Evolutionary conservation across 2,797 vertebrate species (phyloP).

Genomic region (Sparus aurata): DNA sequence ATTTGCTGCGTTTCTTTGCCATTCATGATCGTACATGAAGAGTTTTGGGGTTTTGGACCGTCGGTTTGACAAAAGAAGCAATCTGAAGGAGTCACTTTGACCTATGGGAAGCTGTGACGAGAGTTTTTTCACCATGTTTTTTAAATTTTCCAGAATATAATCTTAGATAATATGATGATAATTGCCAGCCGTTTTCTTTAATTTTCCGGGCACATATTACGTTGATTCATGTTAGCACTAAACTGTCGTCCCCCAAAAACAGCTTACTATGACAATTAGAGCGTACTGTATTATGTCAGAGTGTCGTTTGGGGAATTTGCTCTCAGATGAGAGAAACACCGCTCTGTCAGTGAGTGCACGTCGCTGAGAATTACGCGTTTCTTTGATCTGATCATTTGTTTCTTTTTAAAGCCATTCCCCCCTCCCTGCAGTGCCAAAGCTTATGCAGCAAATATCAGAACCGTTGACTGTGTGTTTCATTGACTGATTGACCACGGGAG

Average conservation of each 20-base stretch:
- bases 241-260: not conserved
- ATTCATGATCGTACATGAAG: too few relatives aligned
- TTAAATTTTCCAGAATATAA: too few relatives aligned
- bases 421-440: conserved; percentile 46
- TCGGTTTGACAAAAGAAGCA: too few relatives aligned
- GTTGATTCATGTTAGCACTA: not conserved
- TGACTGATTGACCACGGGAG: conserved; percentile 69
- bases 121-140: too few relatives aligned
- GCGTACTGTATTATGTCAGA: not conserved
- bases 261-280: not conserved
- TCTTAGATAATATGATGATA: too few relatives aligned
- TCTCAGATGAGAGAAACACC: not conserved
- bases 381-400: conserved; percentile 31
- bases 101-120: too few relatives aligned
- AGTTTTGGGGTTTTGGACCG: too few relatives aligned
- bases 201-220: not conserved
- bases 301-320: too few relatives aligned
- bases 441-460: conserved; percentile 65
- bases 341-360: not conserved
- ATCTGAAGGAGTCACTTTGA: too few relatives aligned
- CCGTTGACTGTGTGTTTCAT: conserved; percentile 53
- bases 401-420: conserved; percentile 15
- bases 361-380: conserved; percentile 8
- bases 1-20: too few relatives aligned
- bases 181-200: not conserved